Base-by-base conservation (phyloP, 2,888 invertebrate genomes). In the Neocrepidodera transversa region DNA sequence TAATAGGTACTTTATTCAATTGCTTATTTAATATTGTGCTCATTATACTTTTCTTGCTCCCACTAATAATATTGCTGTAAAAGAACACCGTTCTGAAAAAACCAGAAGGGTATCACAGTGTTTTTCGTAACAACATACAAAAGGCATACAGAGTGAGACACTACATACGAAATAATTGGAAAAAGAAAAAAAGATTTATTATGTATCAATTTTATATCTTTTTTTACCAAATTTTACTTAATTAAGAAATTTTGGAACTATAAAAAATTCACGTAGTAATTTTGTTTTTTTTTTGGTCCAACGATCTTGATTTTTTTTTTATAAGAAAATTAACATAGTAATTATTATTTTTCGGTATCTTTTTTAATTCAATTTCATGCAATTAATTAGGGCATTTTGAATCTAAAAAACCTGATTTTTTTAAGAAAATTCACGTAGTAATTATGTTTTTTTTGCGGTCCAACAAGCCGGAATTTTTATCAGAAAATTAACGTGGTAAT, bases 61-160 rank as follows among this genome's bases (percentile, higher is more conserved):
- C 73, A 66, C 62, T 66, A 67, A 65, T 62, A 17, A 70, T 72
- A 73, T 73, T 73, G 73, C 73, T 72, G 66, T 72, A 71, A 60
- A 65, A 53, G 65, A 67, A 66, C 65, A 63, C 68, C 62, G 64
- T 66, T 64, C 64, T 65, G 66, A 64, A 65, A 40, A 53, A 49
- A 51, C 62, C 63, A 67, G 64, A 64, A 58, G 64, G 67, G 67
- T 73, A 73, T 73, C 73, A 73, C 73, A 73, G 69, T 68, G 70
- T 67, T 69, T 66, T 63, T 67, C 53, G 53, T 53, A 47, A 58
- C 48, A 47, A 60, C 48, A 40, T 45, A 55, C 52, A 43, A 45
- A 59, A 56, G 17, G 1, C 16, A 14, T 14, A 14, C 32, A 14
- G 14, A 16, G 6, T 14, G 20, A 53, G 56, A 55, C 45, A 28